Percentiles rank a stretch among this genome's conserved stretches.
These are phyloP conservation scores for Aptenodytes patagonicus DNA, from an alignment of 2,113 vertebrate species.

Conservation along the genomic window DNA sequence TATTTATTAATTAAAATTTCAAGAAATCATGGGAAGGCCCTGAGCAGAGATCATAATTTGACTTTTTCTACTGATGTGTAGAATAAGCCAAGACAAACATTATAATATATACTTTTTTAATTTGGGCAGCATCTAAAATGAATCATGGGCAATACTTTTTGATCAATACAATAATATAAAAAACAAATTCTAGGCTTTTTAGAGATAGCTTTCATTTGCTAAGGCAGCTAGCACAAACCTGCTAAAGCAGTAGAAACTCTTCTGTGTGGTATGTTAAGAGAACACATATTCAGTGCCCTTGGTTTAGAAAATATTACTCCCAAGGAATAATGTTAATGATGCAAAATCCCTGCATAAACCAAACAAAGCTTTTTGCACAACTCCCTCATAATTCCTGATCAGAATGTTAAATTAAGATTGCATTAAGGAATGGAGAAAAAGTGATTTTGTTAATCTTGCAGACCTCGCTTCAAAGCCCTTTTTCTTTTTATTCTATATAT, in stretches of 20 bases:
- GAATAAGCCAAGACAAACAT: background rate
- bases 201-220: background rate
- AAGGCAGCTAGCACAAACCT: background rate
- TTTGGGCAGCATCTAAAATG: background rate
- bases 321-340: background rate
- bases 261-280: background rate
- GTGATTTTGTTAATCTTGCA: background rate
- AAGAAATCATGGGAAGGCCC: background rate
- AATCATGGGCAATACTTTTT: background rate
- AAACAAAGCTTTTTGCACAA: slow-evolving; percentile 6
- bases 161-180: background rate
- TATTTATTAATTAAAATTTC: background rate
- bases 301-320: background rate
- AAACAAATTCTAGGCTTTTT: background rate
- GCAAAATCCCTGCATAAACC: background rate
- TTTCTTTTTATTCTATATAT: background rate
- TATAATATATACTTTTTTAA: background rate
- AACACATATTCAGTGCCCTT: background rate
- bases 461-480: background rate
- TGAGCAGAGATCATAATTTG: background rate
- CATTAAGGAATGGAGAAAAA: background rate
- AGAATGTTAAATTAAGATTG: slow-evolving; percentile 33
- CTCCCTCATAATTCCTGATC: slow-evolving; percentile 13
- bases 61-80: background rate
- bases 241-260: background rate